These are phyloP conservation scores for Etia nguti DNA, from an alignment of 2,113 vertebrate species.

Conservation along the genomic window DNA sequence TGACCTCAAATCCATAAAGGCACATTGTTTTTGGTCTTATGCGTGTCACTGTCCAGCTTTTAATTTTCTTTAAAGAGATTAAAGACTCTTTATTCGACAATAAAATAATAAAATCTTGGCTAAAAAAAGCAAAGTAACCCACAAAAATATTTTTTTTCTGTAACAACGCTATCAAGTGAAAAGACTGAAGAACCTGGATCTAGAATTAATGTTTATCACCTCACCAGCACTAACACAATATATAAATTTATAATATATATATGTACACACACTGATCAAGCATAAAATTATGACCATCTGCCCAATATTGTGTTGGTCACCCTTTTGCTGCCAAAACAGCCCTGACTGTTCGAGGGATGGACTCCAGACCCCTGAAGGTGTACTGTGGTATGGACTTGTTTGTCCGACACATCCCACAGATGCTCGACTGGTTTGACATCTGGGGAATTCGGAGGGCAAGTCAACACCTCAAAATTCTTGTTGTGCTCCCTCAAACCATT, in stretches of 20 bases:
- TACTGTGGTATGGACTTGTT: not conserved
- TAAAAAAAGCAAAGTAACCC: not conserved
- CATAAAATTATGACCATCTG: not conserved
- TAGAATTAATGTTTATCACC: not conserved
- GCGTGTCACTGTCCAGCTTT: not conserved
- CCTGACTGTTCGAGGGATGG: not conserved
- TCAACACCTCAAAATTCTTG: not conserved
- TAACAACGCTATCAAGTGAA: not conserved
- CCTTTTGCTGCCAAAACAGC: not conserved
- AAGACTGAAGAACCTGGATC: not conserved
- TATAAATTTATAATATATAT: not conserved
- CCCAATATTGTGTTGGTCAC: not conserved
- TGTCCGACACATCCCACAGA: not conserved
- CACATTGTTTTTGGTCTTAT: not conserved
- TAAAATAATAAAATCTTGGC: not conserved
- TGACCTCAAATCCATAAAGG: not conserved
- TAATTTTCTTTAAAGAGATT: not conserved
- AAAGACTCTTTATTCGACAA: not conserved
- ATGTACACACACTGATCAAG: not conserved
- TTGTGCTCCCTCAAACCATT: not conserved
- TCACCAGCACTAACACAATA: not conserved
- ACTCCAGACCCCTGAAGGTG: not conserved
- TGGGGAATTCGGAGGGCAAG: accelerated
- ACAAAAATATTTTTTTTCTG: not conserved
- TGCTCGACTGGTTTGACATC: not conserved